These are phyloP conservation scores for Pagrus major DNA, from an alignment of 2,113 vertebrate genomes.

Conservation along the genomic window DNA sequence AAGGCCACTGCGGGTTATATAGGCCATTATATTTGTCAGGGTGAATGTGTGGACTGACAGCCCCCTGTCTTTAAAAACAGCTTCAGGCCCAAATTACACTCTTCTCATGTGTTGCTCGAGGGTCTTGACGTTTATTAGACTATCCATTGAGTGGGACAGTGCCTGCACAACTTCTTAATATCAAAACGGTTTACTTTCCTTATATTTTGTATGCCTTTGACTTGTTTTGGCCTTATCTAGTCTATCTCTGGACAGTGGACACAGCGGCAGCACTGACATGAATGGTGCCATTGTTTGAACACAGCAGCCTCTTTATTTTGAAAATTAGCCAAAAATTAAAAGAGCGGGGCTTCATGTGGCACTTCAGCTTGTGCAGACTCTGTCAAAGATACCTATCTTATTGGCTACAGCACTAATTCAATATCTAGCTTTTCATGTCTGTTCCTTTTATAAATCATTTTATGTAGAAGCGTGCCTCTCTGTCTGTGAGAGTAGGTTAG, in stretches of 20 bases:
- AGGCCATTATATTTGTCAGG: conserved; percentile 55
- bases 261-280: conserved; percentile 40
- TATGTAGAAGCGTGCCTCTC: not conserved
- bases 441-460: not conserved
- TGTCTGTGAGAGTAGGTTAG: not conserved
- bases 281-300: conserved; percentile 71
- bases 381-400: conserved; percentile 35
- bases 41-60: conserved; percentile 43
- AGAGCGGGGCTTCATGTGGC: conserved; percentile 43
- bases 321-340: conserved; percentile 66
- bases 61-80: conserved; percentile 53
- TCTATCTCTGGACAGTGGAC: conserved; percentile 44
- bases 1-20: conserved; percentile 55
- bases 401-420: conserved; percentile 1
- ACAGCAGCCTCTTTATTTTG: conserved; percentile 69
- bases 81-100: conserved; percentile 53
- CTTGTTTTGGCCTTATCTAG: conserved; percentile 48
- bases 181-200: not conserved
- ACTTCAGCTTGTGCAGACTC: conserved; percentile 21
- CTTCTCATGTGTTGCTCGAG: conserved; percentile 26
- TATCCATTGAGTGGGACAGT: conserved; percentile 15
- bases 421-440: conserved; percentile 11
- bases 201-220: conserved; percentile 16
- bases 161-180: conserved; percentile 23
- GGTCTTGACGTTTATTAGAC: conserved; percentile 29